Evolutionary conservation across 2,113 vertebrate species (phyloP), one percentile per base, ranked within the genome.

Genomic region (Mobula birostris): DNA sequence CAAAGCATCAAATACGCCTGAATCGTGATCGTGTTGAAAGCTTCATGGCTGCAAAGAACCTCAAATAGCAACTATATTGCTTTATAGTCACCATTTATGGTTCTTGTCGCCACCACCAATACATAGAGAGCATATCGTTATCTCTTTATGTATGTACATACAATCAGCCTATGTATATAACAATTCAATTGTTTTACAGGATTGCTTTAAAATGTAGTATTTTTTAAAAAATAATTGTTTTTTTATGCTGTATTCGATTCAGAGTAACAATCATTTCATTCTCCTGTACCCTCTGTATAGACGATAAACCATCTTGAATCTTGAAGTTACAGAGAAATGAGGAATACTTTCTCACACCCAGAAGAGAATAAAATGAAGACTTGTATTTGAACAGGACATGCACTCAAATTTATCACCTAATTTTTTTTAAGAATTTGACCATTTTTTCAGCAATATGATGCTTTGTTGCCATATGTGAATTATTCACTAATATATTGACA

Each of bases 391-490:
- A 88, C 58, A 88, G 58, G 12, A 88, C 61, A 88, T 63, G 58
- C 5, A 63, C 83, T 88, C 58, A 88, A 63, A 24, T 4, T 61
- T 66, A 32, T 15, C 61, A 17, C 14, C 14, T 66, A 66, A 66
- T 68, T 90, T 66, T 6, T 66, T 11, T 36, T 15, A 32, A 56
- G 61, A 66, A 66, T 88, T 88, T 66, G 61, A 90, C 29, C 29
- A 61, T 88, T 88, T 66, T 90, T 90, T 90, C 61, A 66, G 27
- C 83, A 5, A n/a, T n/a, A 61, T 85, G 21, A 85, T 27, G n/a
- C 61, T 88, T 63, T 88, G 83, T 63, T 88, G 83, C 58, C 58
- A 63, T 63, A 61, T 88, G 56, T 88, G 56, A 88, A 88, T 88
- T 88, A 58, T 63, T 88, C 58, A 61, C 58, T 6, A 63, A 63